Evolutionary conservation across 2,888 invertebrate species (phyloP), one percentile per base, ranked within the genome.

Genomic region (Colostygia pectinataria): DNA sequence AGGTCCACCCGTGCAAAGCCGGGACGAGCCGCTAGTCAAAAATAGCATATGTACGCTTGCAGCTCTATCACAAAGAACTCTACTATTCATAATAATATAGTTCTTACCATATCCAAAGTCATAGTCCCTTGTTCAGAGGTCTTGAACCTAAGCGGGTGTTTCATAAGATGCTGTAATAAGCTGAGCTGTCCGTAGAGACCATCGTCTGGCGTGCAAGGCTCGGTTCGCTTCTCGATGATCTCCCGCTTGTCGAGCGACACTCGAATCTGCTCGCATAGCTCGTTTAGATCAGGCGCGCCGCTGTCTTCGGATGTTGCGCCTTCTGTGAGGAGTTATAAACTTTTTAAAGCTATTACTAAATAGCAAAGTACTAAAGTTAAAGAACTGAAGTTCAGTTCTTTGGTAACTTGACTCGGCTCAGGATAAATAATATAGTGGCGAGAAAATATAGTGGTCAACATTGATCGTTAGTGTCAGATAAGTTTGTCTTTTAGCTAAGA

Each of bases 61-160:
- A n/a, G n/a, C n/a, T n/a, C n/a, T n/a, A n/a, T n/a, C n/a, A n/a
- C n/a, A n/a, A n/a, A n/a, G n/a, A n/a, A n/a, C 20, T 20, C 5
- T 20, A 6, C 18, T 18, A 9, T 12, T 2, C n/a, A 10, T 14
- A 2, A 7, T n/a, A 20, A 20, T 1, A 13, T 8, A 41, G 9
- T 23, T 53, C 70, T 71, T 64, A 93, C 93, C 81, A 94, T 92
- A 62, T 92, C 90, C 2, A 95, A 75, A 5, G 95, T 91, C 66
- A 93, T 92, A n/a, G 79, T 83, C 0, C 97, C 97, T 37, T 94
- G 93, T 45, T 95, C 93, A 3, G 94, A 94, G 29, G 93, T 94
- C 78, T 98, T 98, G 77, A 96, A 98, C 9, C 95, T 92, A 0
- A 97, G 95, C 68, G 96, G 95, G 72, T 97, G 97, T 72, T 97